These are phyloP conservation scores for Poecile montanus DNA, from an alignment of 2,797 vertebrate species.

Conservation along the genomic window DNA sequence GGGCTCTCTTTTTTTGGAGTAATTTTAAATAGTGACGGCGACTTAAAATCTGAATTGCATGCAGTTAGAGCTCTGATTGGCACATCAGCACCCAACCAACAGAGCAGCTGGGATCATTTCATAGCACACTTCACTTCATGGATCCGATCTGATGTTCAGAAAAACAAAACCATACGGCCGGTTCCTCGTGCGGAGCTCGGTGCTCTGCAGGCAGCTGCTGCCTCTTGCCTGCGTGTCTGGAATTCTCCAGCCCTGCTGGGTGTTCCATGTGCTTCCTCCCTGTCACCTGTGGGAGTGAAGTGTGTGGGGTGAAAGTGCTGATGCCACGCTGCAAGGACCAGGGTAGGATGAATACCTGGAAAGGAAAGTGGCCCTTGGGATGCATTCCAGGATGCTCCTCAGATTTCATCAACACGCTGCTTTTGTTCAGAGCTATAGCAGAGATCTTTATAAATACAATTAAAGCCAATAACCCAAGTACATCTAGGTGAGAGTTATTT, in stretches of 20 bases:
- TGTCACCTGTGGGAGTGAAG: neutral
- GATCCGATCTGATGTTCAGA: rapidly evolving
- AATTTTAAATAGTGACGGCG: neutral
- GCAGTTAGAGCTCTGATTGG: neutral
- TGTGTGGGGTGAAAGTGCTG: rapidly evolving
- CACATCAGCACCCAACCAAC: neutral
- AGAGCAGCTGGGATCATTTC: neutral
- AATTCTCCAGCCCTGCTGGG: rapidly evolving
- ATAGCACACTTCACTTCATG: rapidly evolving
- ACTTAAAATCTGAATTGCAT: neutral
- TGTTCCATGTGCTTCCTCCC: neutral
- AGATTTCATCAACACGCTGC: rapidly evolving
- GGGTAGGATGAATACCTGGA: rapidly evolving
- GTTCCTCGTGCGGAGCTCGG: rapidly evolving
- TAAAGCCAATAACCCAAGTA: neutral
- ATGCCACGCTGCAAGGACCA: rapidly evolving
- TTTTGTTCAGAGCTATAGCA: neutral
- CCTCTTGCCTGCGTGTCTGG: neutral
- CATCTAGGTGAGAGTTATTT: neutral
- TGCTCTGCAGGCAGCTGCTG: neutral
- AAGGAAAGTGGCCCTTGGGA: neutral
- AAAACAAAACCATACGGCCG: rapidly evolving
- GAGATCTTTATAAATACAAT: neutral
- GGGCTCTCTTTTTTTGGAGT: neutral
- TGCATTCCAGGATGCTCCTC: too few relatives aligned